Conservation (phyloP, 1,140 invertebrate genomes). For the Pseudomyrmex cubaensis region DNA sequence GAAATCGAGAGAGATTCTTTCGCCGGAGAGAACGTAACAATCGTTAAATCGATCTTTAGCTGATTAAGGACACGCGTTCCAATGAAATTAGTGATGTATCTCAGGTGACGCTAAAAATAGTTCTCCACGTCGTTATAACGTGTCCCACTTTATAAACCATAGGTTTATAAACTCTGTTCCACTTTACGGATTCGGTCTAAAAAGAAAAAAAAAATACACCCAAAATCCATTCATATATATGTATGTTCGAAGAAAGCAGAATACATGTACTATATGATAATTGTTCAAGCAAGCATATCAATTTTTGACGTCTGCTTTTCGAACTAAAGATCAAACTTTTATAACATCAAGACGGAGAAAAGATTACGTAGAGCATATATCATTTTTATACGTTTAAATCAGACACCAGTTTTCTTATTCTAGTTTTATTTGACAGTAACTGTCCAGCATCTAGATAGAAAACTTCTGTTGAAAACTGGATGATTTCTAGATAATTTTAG, state of each 20-base stretch:
- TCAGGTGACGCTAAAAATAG: slow-evolving; percentile 49
- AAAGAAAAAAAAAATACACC: neutral
- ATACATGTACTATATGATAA: neutral
- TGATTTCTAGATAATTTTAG: too few relatives aligned
- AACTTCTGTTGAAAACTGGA: too few relatives aligned
- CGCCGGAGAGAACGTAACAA: neutral
- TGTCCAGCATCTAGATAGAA: too few relatives aligned
- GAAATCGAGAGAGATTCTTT: too few relatives aligned
- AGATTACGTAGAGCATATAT: too few relatives aligned
- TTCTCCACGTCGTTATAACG: neutral
- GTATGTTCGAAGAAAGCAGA: slow-evolving; percentile 1
- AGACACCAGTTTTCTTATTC: too few relatives aligned
- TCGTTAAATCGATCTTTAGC: neutral
- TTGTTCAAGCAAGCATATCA: neutral
- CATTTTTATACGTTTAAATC: too few relatives aligned
- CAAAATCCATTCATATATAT: neutral
- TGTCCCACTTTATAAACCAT: slow-evolving; percentile 41
- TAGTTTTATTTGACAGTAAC: too few relatives aligned
- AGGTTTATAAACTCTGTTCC: neutral
- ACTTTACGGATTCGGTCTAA: slow-evolving; percentile 13
- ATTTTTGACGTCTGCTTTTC: neutral
- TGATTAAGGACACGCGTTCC: slow-evolving; percentile 40
- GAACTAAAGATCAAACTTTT: neutral
- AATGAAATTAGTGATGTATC: slow-evolving; percentile 45
- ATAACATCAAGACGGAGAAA: too few relatives aligned